Evolutionary conservation across 2,888 invertebrate genomes (phyloP).

Genomic region (Priocnemis perturbator): DNA sequence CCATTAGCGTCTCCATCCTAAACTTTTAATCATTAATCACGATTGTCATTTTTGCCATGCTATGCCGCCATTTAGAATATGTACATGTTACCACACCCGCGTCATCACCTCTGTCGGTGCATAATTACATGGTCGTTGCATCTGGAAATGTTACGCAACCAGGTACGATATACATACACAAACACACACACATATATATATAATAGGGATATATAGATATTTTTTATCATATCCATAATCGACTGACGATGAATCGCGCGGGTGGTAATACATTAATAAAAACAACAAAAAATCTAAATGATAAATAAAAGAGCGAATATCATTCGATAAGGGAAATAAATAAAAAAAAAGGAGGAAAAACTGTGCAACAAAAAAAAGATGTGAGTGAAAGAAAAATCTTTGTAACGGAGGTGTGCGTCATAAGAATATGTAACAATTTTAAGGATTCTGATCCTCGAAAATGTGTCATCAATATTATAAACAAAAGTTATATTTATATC

Average conservation of each 20-base stretch:
- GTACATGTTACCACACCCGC: too few species aligned
- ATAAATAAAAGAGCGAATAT: constrained; percentile 17
- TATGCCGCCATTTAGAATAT: too few species aligned
- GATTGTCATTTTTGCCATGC: too few species aligned
- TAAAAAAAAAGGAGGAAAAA: constrained; percentile 7
- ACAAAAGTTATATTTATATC: constrained; percentile 72
- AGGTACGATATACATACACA: not conserved
- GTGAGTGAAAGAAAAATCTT: constrained; percentile 42
- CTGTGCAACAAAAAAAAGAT: constrained; percentile 22
- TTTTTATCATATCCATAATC: constrained; percentile 12
- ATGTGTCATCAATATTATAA: constrained; percentile 63
- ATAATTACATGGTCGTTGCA: not conserved
- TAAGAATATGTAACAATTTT: constrained; percentile 52
- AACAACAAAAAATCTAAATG: too few species aligned
- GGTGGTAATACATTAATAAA: constrained; percentile 27
- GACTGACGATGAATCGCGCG: constrained; percentile 19
- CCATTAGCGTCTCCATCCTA: too few species aligned
- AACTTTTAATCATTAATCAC: too few species aligned
- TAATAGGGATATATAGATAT: constrained; percentile 30
- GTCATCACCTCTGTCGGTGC: too few species aligned
- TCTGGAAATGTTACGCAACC: constrained; percentile 13
- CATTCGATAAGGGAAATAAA: constrained; percentile 10
- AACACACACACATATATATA: not conserved
- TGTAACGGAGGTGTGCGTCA: too few species aligned
- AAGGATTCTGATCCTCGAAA: constrained; percentile 55